Evolutionary conservation across 2,888 invertebrate genomes (phyloP).

Genomic region (Pyrrhia umbra): DNA sequence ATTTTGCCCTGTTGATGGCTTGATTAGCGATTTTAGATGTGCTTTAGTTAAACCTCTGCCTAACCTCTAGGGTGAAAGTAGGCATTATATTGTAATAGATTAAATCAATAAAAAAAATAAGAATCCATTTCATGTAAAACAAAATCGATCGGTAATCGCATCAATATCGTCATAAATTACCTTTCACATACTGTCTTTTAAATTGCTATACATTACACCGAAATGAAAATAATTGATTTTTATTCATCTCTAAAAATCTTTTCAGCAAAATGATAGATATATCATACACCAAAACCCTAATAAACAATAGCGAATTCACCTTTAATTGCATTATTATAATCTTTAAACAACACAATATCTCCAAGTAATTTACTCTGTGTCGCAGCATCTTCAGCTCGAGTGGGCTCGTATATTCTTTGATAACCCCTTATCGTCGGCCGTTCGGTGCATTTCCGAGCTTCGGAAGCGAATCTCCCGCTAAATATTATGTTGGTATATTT

Average conservation of each 20-base stretch:
- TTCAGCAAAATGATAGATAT: not conserved
- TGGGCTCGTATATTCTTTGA: conserved; percentile 75
- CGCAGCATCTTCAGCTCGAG: conserved; percentile 51
- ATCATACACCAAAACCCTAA: conserved; percentile 2
- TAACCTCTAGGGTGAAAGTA: too few relatives aligned
- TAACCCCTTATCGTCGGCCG: conserved; percentile 76
- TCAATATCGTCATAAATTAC: too few relatives aligned
- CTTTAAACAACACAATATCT: conserved; percentile 44
- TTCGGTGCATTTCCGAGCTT: conserved; percentile 69
- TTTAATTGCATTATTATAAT: conserved; percentile 39
- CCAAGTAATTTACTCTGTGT: conserved; percentile 52
- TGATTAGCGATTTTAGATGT: too few relatives aligned
- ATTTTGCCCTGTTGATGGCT: too few relatives aligned
- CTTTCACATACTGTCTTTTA: too few relatives aligned
- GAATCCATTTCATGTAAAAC: too few relatives aligned
- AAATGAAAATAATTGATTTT: not conserved
- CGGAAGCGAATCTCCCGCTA: conserved; percentile 52
- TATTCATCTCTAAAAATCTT: not conserved
- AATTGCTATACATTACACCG: not conserved
- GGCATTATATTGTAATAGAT: too few relatives aligned
- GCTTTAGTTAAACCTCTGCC: too few relatives aligned
- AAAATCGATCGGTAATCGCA: too few relatives aligned
- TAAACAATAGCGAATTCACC: conserved; percentile 43
- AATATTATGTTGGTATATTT: conserved; percentile 49
- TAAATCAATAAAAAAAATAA: too few relatives aligned